phyloP scores from a whole-genome alignment of 2,797 vertebrate species.

The Cyclopterus lumpus region DNA sequence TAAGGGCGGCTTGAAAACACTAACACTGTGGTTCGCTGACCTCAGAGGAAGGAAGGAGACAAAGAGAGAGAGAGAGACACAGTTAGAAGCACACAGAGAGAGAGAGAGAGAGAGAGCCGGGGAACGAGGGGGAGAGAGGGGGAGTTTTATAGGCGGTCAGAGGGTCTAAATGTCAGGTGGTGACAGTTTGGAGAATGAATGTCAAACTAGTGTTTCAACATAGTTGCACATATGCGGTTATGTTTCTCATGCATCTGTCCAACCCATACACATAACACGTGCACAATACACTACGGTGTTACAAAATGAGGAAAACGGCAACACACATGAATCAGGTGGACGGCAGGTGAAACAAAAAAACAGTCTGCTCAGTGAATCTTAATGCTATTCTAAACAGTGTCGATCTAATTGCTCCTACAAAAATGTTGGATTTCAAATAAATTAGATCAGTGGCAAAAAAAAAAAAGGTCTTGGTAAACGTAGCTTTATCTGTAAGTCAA shows the following conservation, averaged over 20 bases:
- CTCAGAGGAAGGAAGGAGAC: constrained; percentile 71
- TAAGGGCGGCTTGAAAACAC: constrained; percentile 62
- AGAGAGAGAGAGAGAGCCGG: constrained; percentile 51
- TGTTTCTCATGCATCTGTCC: constrained; percentile 38
- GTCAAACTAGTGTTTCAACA: constrained; percentile 53
- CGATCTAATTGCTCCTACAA: constrained; percentile 90
- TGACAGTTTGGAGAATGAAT: constrained; percentile 65
- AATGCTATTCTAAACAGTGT: constrained; percentile 75
- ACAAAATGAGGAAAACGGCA: not conserved
- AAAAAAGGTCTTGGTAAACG: constrained; percentile 90
- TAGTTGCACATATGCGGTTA: constrained; percentile 39
- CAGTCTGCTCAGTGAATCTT: constrained; percentile 22
- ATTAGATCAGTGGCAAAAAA: constrained; percentile 92
- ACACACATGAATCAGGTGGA: constrained; percentile 19
- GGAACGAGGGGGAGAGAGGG: constrained; percentile 21
- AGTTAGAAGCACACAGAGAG: not conserved
- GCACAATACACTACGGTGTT: not conserved
- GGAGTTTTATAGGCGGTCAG: constrained; percentile 65
- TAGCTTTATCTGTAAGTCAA: constrained; percentile 95
- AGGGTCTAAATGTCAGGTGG: constrained; percentile 73
- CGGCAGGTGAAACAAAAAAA: constrained; percentile 25
- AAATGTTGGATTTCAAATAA: constrained; percentile 96
- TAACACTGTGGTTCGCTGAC: constrained; percentile 70
- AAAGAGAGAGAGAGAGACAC: constrained; percentile 37
- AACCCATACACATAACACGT: not conserved